These are phyloP conservation scores for Mesorhabditis spiculigera DNA, from an alignment of 2,888 invertebrate genomes.

Conservation along the genomic window DNA sequence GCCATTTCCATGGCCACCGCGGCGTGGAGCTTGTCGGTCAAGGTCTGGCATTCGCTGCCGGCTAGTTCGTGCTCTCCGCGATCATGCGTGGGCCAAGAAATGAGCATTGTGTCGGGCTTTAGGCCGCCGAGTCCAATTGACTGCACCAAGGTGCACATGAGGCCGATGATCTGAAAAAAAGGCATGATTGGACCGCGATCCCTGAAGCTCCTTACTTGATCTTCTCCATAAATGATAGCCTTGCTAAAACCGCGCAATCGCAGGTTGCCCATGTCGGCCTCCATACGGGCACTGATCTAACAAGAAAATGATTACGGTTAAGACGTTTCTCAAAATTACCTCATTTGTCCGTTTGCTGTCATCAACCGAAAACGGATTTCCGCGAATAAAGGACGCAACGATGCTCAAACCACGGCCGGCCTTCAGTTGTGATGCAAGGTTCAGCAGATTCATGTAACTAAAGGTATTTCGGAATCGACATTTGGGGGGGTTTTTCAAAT, in stretches of 20 bases:
- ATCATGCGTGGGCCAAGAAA: constrained; percentile 86
- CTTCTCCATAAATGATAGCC: constrained; percentile 67
- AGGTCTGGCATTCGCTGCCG: constrained; percentile 53
- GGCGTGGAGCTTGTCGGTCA: constrained; percentile 62
- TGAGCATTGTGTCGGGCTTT: constrained; percentile 94
- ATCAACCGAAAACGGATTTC: constrained; percentile 65
- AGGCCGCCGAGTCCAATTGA: constrained; percentile 93
- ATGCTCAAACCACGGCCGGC: constrained; percentile 79
- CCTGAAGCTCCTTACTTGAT: constrained; percentile 35
- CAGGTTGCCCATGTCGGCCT: constrained; percentile 76
- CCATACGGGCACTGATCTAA: constrained; percentile 47
- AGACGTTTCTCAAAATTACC: constrained; percentile 5
- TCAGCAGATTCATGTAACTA: constrained; percentile 72
- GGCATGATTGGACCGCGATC: neutral
- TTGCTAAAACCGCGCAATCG: constrained; percentile 95
- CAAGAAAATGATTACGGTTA: constrained; percentile 9
- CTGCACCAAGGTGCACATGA: constrained; percentile 66
- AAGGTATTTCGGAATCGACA: constrained; percentile 76
- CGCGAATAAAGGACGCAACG: constrained; percentile 75
- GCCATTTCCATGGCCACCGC: constrained; percentile 90
- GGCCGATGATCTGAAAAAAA: constrained; percentile 68
- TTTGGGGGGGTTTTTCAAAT: constrained; percentile 95
- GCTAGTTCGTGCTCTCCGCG: constrained; percentile 70
- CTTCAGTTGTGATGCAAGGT: constrained; percentile 93
- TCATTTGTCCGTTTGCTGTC: constrained; percentile 68